These are phyloP conservation scores for Bombus breviceps DNA, from an alignment of 1,140 invertebrate species.

Conservation along the genomic window DNA sequence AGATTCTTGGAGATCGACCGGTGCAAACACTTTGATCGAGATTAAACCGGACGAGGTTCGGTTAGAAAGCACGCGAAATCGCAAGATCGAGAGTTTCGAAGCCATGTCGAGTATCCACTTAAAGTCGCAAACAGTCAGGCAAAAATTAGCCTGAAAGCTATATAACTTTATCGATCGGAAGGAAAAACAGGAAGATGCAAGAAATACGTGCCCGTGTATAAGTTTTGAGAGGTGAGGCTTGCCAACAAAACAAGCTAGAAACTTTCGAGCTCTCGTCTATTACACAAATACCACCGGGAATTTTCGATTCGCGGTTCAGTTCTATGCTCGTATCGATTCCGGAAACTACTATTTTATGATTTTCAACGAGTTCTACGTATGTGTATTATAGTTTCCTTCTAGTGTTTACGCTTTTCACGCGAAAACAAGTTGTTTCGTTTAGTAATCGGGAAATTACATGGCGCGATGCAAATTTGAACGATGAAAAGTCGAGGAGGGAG, in stretches of 20 bases:
- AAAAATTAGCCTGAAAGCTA: background rate
- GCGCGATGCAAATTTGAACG: background rate
- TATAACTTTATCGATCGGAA: background rate
- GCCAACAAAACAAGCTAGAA: slow-evolving; percentile 36
- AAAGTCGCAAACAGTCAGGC: background rate
- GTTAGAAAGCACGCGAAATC: background rate
- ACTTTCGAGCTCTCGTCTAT: background rate
- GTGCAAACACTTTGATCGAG: background rate
- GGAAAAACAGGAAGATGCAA: slow-evolving; percentile 6
- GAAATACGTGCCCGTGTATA: background rate
- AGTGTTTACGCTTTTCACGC: background rate
- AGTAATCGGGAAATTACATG: background rate
- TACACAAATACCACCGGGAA: background rate
- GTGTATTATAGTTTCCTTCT: background rate
- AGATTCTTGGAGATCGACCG: too few species aligned
- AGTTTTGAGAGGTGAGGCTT: slow-evolving; percentile 11
- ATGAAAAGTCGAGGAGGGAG: too few species aligned
- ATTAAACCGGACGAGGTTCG: background rate
- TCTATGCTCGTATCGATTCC: background rate
- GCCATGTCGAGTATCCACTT: background rate
- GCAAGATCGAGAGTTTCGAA: background rate
- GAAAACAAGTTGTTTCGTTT: background rate
- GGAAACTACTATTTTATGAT: slow-evolving; percentile 4
- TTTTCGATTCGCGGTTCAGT: background rate
- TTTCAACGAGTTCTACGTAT: background rate